Conservation (phyloP, 2,797 vertebrate genomes). For the Anableps anableps region DNA sequence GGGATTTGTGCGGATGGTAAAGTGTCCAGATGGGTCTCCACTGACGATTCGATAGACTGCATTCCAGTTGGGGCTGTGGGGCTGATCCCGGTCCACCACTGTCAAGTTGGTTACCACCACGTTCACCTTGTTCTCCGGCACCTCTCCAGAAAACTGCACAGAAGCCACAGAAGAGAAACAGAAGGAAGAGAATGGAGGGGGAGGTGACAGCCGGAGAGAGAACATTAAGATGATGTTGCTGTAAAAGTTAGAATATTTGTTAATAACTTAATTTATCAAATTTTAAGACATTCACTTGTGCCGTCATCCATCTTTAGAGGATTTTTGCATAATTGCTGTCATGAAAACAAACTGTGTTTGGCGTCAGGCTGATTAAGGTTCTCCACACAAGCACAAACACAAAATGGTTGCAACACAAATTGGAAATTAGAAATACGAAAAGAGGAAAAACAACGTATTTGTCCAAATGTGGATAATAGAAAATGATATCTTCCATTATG, state of each 20-base stretch:
- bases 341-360: conserved; percentile 61
- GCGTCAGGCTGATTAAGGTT: conserved; percentile 35
- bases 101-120: conserved; percentile 94
- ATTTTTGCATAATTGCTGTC: conserved; percentile 45
- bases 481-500: conserved; percentile 67
- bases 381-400: conserved; percentile 28
- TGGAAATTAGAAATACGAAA: conserved; percentile 20
- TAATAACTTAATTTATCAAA: conserved; percentile 55
- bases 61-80: conserved; percentile 97
- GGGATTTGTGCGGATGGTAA: conserved; percentile 92
- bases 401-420: conserved; percentile 38
- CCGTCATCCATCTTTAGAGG: conserved; percentile 36
- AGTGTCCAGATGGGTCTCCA: conserved; percentile 93
- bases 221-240: conserved; percentile 33
- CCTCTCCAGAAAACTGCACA: conserved; percentile 90
- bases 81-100: conserved; percentile 93
- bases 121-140: conserved; percentile 93
- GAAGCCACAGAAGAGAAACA: not conserved
- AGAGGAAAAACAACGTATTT: conserved; percentile 18
- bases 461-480: conserved; percentile 56
- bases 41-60: conserved; percentile 94
- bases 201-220: not conserved
- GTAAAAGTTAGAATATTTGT: conserved; percentile 24
- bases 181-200: not conserved
- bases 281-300: conserved; percentile 28